Percentiles rank a stretch among this genome's conserved stretches.
Evolutionary conservation across 2,888 invertebrate genomes (phyloP).

Genomic region (Exephanes ischioxanthus): DNA sequence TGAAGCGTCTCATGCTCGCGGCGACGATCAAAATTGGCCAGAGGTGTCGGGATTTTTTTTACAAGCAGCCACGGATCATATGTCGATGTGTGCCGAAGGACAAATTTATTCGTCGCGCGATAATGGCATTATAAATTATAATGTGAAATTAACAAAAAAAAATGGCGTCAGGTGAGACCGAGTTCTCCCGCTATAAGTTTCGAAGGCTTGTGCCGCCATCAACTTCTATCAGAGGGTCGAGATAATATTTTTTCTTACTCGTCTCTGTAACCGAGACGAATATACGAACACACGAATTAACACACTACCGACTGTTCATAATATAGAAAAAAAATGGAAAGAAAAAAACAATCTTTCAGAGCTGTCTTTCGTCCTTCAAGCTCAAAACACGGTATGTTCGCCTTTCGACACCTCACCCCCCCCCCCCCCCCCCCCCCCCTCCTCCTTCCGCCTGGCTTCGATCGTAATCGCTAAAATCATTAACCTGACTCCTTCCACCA

Average conservation of each 20-base stretch:
- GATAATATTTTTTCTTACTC: slow-evolving; percentile 80
- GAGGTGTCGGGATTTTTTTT: neutral
- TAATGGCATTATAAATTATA: neutral
- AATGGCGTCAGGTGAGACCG: neutral
- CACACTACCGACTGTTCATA: slow-evolving; percentile 27
- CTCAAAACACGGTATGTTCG: slow-evolving; percentile 43
- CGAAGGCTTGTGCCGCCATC: slow-evolving; percentile 67
- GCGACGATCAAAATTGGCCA: neutral
- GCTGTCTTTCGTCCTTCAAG: slow-evolving; percentile 46
- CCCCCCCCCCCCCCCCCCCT: neutral
- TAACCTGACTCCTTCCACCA: neutral
- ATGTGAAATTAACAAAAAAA: neutral
- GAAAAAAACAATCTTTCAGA: slow-evolving; percentile 26
- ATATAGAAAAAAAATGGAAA: slow-evolving; percentile 29
- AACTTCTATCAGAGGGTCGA: slow-evolving; percentile 70
- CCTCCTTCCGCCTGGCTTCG: slow-evolving; percentile 10
- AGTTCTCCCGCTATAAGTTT: slow-evolving; percentile 62
- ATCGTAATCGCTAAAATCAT: slow-evolving; percentile 34
- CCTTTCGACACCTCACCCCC: slow-evolving; percentile 15
- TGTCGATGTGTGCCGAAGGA: neutral
- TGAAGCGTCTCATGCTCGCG: neutral
- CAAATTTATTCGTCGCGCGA: slow-evolving; percentile 1
- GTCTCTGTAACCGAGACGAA: slow-evolving; percentile 68
- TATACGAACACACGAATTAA: slow-evolving; percentile 34
- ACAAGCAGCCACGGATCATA: neutral